Percentiles rank a stretch among this genome's conserved stretches.
These are phyloP conservation scores for Salpingus planirostris DNA, from an alignment of 2,888 invertebrate species.

Conservation along the genomic window DNA sequence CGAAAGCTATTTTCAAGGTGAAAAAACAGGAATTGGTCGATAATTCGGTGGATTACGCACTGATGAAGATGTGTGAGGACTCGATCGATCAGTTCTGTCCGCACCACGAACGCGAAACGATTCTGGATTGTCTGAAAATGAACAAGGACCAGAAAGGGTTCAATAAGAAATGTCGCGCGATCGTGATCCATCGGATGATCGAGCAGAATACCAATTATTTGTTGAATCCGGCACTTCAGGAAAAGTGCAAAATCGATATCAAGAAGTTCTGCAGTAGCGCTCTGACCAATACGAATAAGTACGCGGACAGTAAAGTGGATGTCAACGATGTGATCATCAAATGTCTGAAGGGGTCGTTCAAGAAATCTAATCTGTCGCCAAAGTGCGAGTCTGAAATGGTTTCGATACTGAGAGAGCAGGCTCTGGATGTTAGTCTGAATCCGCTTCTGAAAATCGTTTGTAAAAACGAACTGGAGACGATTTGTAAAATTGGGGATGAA, in stretches of 20 bases:
- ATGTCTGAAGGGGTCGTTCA: constrained; percentile 75
- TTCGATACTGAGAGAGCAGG: constrained; percentile 75
- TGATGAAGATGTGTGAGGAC: constrained; percentile 73
- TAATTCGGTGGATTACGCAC: constrained; percentile 77
- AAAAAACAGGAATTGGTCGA: constrained; percentile 80
- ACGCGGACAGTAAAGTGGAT: constrained; percentile 57
- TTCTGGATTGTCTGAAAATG: constrained; percentile 70
- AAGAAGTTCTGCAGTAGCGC: constrained; percentile 45
- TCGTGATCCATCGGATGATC: constrained; percentile 81
- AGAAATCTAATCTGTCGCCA: constrained; percentile 61
- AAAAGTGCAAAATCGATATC: constrained; percentile 75
- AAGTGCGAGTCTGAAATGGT: constrained; percentile 77
- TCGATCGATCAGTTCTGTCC: constrained; percentile 83
- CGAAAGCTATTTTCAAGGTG: constrained; percentile 73
- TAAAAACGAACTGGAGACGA: constrained; percentile 58
- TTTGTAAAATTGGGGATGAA: constrained; percentile 50
- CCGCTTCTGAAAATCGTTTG: constrained; percentile 79
- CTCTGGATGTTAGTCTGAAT: constrained; percentile 84
- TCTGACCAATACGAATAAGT: constrained; percentile 41
- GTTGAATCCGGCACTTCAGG: constrained; percentile 76
- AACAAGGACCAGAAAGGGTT: constrained; percentile 71
- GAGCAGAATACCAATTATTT: constrained; percentile 86
- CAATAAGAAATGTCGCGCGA: constrained; percentile 71
- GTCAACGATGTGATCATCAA: constrained; percentile 76
- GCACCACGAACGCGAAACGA: constrained; percentile 56